Evolutionary conservation across 1,140 invertebrate genomes (phyloP).

Genomic region (Ridgeia piscesae): DNA sequence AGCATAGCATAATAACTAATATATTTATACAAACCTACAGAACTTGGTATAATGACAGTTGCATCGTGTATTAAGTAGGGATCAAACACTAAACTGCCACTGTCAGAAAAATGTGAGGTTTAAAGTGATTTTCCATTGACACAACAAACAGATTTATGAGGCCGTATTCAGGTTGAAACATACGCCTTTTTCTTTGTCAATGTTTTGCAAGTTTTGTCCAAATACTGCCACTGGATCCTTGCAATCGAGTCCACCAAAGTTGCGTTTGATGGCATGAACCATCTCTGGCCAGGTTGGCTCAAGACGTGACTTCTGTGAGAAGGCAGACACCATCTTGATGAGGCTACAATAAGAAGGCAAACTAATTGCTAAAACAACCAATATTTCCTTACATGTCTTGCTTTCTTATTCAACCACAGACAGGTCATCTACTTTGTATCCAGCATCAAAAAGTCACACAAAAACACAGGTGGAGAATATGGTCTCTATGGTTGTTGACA

Average conservation of each 20-base stretch:
- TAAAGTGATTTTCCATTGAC: not conserved
- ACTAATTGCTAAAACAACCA: not conserved
- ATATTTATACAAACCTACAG: not conserved
- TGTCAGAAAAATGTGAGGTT: not conserved
- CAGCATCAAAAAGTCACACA: no score
- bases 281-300: constrained; percentile 40
- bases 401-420: no score
- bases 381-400: not conserved
- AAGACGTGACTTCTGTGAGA: constrained; percentile 33
- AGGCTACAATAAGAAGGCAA: constrained; percentile 35
- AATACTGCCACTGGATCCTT: constrained; percentile 39
- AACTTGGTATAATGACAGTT: not conserved
- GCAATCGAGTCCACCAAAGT: constrained; percentile 47
- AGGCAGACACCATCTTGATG: constrained; percentile 48
- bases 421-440: no score
- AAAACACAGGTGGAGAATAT: no score
- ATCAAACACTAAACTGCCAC: no score
- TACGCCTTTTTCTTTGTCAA: not conserved
- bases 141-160: not conserved
- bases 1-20: not conserved
- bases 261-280: constrained; percentile 42
- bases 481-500: no score
- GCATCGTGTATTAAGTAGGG: no score
- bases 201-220: not conserved
- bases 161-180: not conserved